Evolutionary conservation across 2,797 vertebrate genomes (phyloP).

Genomic region (Buceros bicornis): DNA sequence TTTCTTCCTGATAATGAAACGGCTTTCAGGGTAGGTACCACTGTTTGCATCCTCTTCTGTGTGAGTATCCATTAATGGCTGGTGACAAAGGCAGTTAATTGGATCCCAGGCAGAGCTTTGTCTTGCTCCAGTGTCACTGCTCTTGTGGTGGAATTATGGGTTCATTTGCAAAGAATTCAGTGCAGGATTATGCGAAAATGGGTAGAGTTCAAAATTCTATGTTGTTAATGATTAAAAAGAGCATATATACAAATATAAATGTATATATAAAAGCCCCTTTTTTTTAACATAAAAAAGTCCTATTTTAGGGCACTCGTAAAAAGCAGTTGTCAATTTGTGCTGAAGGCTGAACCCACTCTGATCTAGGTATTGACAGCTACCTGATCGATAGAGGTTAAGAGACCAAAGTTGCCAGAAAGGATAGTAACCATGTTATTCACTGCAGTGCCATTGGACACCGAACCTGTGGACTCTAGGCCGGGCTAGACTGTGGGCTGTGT

Average conservation of each 20-base stretch:
- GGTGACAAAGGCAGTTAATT: background rate
- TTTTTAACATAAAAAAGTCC: background rate
- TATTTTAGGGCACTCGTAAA: background rate
- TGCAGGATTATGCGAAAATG: background rate
- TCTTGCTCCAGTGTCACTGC: background rate
- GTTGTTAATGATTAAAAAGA: background rate
- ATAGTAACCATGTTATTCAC: fast-evolving
- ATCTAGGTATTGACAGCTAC: background rate
- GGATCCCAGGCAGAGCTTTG: background rate
- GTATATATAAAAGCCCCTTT: background rate
- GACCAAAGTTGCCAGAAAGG: background rate
- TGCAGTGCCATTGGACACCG: background rate
- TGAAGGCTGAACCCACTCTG: background rate
- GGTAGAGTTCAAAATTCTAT: background rate
- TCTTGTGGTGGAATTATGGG: background rate
- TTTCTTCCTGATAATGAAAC: background rate
- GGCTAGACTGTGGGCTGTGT: background rate
- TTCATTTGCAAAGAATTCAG: background rate
- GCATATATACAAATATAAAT: background rate
- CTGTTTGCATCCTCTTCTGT: background rate
- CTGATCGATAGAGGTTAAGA: background rate
- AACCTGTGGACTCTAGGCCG: background rate
- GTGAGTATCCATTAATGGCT: background rate
- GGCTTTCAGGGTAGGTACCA: background rate
- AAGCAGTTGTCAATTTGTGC: background rate